Conservation (phyloP, 2,113 vertebrate species). For the Hucho hucho region DNA sequence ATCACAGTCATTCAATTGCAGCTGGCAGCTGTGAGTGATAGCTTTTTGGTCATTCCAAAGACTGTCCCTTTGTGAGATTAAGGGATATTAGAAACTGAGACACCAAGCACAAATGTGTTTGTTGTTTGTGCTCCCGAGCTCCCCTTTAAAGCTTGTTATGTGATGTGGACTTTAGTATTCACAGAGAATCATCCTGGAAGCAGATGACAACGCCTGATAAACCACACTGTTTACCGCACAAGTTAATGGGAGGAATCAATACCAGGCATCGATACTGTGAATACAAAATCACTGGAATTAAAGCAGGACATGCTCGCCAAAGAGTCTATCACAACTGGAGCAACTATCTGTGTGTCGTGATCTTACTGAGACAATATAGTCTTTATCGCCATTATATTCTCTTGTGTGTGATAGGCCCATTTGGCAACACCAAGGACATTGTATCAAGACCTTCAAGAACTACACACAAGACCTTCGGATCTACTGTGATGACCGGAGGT, state of each 20-base stretch:
- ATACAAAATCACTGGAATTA: constrained; percentile 31
- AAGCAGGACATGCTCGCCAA: constrained; percentile 12
- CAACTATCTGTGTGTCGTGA: not conserved
- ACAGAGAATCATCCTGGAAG: constrained; percentile 27
- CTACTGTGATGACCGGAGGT: too few species aligned
- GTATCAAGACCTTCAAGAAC: not conserved
- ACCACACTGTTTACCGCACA: constrained; percentile 48
- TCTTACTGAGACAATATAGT: not conserved
- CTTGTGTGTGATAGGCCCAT: not conserved
- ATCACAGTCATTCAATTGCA: not conserved
- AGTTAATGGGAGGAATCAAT: constrained; percentile 58
- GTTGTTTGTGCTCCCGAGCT: constrained; percentile 6
- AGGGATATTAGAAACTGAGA: constrained; percentile 13
- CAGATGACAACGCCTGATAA: constrained; percentile 49
- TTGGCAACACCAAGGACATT: not conserved
- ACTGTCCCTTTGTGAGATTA: constrained; percentile 25
- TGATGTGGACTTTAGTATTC: constrained; percentile 39
- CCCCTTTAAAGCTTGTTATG: constrained; percentile 24
- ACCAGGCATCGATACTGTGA: constrained; percentile 40
- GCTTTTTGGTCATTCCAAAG: constrained; percentile 9
- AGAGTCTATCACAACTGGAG: constrained; percentile 21
- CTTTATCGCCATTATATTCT: not conserved
- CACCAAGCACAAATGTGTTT: not conserved
- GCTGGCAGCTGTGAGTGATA: constrained; percentile 12
- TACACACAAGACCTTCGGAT: too few species aligned